A percentile compares a stretch with the other conserved stretches of the same genome.
Evolutionary conservation across 2,113 vertebrate species (phyloP).

Genomic region (Saguinus midas): DNA sequence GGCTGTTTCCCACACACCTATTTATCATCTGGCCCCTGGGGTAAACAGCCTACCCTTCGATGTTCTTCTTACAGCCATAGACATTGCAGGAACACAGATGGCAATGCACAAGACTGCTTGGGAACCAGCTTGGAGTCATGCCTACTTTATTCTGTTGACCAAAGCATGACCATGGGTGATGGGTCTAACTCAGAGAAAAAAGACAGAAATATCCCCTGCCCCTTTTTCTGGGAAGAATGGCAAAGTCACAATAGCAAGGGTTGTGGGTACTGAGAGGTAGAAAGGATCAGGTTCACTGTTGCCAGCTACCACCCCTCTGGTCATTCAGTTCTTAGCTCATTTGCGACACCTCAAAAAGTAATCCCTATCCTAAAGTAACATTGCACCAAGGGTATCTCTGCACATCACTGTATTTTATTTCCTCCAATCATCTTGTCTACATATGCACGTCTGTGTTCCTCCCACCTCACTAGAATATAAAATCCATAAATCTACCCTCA

Average conservation of each 20-base stretch:
- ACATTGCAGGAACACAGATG: no score
- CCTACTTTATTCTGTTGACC: background rate
- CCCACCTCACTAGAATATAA: background rate
- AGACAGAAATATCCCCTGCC: background rate
- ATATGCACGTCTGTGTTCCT: background rate
- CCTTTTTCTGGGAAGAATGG: no score
- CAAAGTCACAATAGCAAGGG: background rate
- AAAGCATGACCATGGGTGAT: accelerated
- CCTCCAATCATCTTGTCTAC: background rate
- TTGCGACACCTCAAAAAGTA: background rate
- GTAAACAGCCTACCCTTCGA: background rate
- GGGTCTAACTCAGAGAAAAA: background rate
- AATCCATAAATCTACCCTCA: background rate
- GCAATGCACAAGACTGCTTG: background rate
- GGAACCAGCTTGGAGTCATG: background rate
- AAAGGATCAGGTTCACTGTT: accelerated
- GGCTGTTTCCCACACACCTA: background rate
- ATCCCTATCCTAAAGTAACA: background rate
- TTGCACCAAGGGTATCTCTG: background rate
- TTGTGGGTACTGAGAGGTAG: background rate
- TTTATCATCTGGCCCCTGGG: background rate
- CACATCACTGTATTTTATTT: background rate
- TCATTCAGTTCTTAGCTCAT: background rate
- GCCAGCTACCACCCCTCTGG: background rate
- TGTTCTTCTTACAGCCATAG: background rate